Conservation (phyloP, 1,140 invertebrate species). For the Apis florea region DNA sequence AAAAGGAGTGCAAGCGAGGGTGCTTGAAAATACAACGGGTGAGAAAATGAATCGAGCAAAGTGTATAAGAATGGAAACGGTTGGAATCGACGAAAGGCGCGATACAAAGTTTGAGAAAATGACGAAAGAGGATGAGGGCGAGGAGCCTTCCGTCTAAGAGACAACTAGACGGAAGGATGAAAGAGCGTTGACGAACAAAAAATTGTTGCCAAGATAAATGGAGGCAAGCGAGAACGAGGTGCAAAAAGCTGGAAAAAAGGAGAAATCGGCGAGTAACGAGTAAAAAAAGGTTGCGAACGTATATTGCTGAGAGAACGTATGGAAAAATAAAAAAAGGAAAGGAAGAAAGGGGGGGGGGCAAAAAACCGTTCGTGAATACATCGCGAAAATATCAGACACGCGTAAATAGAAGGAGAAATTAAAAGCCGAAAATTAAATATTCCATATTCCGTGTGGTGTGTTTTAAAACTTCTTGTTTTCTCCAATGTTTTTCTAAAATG, state of each 20-base stretch:
- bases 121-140: not conserved
- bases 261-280: not conserved
- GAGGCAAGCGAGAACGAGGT: not conserved
- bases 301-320: not conserved
- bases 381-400: not conserved
- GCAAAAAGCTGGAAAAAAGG: not conserved
- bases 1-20: not conserved
- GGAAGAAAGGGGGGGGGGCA: too few relatives aligned
- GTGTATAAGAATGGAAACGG: conserved; percentile 11
- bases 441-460: not conserved
- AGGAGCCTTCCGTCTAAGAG: not conserved
- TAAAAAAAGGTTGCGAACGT: not conserved
- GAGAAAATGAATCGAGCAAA: not conserved
- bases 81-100: conserved; percentile 24
- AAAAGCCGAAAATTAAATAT: not conserved
- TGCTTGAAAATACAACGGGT: not conserved
- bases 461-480: not conserved
- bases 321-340: not conserved
- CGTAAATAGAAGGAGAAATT: not conserved
- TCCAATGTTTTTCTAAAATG: not conserved
- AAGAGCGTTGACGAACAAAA: conserved; percentile 19
- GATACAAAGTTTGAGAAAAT: conserved; percentile 17
- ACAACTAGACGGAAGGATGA: not conserved
- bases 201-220: conserved; percentile 40
- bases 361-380: too few relatives aligned